Percentiles rank a stretch among this genome's conserved stretches.
phyloP scores from a whole-genome alignment of 2,888 invertebrate genomes.

The Agrotis clavis region DNA sequence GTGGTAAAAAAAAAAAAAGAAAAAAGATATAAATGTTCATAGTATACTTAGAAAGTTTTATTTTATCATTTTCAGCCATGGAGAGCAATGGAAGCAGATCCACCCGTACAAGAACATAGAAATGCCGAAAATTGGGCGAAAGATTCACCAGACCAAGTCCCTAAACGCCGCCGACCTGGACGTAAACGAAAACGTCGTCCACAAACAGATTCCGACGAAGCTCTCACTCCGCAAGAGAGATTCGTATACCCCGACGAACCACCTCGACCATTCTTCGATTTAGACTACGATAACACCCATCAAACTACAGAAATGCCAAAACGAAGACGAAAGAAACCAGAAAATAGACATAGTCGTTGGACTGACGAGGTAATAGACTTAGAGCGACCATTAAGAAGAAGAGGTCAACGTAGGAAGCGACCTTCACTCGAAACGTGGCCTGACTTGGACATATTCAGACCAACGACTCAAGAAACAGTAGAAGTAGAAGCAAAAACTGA shows the following conservation, averaged over 20 bases:
- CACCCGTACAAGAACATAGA: conserved; percentile 70
- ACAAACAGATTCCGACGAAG: conserved; percentile 74
- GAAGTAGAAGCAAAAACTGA: conserved; percentile 49
- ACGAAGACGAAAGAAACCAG: conserved; percentile 81
- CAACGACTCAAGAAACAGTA: conserved; percentile 58
- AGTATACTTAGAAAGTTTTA: neutral
- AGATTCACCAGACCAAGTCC: conserved; percentile 75
- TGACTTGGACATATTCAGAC: conserved; percentile 75
- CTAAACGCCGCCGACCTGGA: conserved; percentile 85
- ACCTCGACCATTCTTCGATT: conserved; percentile 68
- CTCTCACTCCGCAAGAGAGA: conserved; percentile 72
- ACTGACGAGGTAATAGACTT: conserved; percentile 80
- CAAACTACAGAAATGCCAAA: conserved; percentile 74
- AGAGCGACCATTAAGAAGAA: conserved; percentile 79
- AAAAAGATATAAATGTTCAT: neutral
- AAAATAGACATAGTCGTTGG: conserved; percentile 78
- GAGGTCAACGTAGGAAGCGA: conserved; percentile 80
- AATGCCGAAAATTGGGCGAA: conserved; percentile 78
- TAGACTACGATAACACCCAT: conserved; percentile 67
- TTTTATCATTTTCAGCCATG: conserved; percentile 86
- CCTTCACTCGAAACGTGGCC: conserved; percentile 74
- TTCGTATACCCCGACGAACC: conserved; percentile 72
- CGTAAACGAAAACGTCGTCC: conserved; percentile 93
- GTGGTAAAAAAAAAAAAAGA: neutral
- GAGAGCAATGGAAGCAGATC: conserved; percentile 84